Percentiles rank a stretch among this genome's conserved stretches.
These are phyloP conservation scores for Nothobranchius furzeri DNA, from an alignment of 2,113 vertebrate genomes.

Conservation along the genomic window DNA sequence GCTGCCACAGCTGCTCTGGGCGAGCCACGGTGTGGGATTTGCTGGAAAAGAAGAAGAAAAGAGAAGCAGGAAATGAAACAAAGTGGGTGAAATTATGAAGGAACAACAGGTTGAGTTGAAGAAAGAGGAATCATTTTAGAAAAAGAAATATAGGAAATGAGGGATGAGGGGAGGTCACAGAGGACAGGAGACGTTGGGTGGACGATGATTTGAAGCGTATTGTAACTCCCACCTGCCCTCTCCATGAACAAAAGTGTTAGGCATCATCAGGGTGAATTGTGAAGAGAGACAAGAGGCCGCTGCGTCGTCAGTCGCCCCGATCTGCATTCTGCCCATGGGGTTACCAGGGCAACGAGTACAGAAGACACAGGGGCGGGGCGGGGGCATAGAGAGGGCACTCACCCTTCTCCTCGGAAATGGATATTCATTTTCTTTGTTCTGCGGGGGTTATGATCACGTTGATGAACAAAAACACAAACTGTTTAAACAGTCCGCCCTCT, in stretches of 20 bases:
- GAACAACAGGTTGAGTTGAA: background rate
- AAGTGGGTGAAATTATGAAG: conserved; percentile 21
- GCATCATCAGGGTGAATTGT: conserved; percentile 78
- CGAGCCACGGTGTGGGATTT: conserved; percentile 57
- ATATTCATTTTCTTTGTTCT: conserved; percentile 76
- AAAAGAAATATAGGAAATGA: conserved; percentile 37
- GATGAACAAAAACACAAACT: conserved; percentile 46
- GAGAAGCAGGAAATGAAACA: conserved; percentile 15
- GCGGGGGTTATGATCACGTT: conserved; percentile 69
- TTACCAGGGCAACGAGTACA: conserved; percentile 81
- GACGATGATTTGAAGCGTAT: conserved; percentile 65
- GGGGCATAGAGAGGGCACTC: conserved; percentile 68
- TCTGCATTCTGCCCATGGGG: conserved; percentile 78
- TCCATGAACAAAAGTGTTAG: conserved; percentile 78
- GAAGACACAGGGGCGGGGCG: conserved; percentile 63
- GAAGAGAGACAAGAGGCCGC: conserved; percentile 70
- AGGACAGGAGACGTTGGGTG: conserved; percentile 53
- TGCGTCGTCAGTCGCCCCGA: conserved; percentile 67
- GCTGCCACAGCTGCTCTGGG: conserved; percentile 56
- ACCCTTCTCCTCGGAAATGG: conserved; percentile 78
- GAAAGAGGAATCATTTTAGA: conserved; percentile 22
- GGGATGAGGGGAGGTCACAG: conserved; percentile 14
- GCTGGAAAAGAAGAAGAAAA: conserved; percentile 54
- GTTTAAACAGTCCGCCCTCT: conserved; percentile 54
- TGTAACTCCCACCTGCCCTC: conserved; percentile 78